Conservation (phyloP, 2,797 vertebrate species). For the Enteromius thamalakanensis region DNA sequence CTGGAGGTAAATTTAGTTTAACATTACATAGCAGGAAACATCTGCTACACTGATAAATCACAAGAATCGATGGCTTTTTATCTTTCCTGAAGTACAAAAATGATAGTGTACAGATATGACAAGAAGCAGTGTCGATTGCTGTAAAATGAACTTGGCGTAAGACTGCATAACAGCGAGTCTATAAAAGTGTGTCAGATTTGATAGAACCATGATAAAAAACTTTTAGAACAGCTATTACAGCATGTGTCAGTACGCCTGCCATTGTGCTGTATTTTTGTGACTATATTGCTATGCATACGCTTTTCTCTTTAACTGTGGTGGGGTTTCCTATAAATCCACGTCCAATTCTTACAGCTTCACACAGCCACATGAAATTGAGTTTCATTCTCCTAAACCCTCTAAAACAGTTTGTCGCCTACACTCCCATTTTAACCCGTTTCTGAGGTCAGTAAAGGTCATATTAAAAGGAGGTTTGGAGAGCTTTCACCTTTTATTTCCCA, state of each 20-base stretch:
- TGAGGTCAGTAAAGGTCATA: constrained; percentile 50
- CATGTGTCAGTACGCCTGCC: background rate
- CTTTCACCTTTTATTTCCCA: constrained; percentile 55
- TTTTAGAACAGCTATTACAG: background rate
- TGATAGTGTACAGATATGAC: constrained; percentile 20
- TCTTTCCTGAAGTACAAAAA: constrained; percentile 22
- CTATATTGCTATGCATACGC: background rate
- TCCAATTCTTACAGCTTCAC: constrained; percentile 26
- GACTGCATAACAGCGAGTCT: constrained; percentile 2
- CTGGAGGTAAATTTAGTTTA: constrained; percentile 39
- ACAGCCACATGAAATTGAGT: constrained; percentile 16
- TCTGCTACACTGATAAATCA: constrained; percentile 1
- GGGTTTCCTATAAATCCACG: constrained; percentile 29
- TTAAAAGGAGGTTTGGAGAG: constrained; percentile 35
- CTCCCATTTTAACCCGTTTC: constrained; percentile 23
- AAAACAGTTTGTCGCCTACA: constrained; percentile 5
- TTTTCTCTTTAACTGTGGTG: constrained; percentile 10
- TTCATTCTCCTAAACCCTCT: constrained; percentile 24
- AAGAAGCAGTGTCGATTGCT: background rate
- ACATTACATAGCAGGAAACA: constrained; percentile 23
- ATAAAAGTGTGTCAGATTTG: constrained; percentile 3
- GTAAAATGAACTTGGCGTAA: constrained; percentile 1
- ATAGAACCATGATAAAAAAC: background rate
- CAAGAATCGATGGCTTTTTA: constrained; percentile 38
- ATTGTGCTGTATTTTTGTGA: constrained; percentile 29